phyloP scores from a whole-genome alignment of 1,140 invertebrate genomes.

The Bilobella aurantiaca region DNA sequence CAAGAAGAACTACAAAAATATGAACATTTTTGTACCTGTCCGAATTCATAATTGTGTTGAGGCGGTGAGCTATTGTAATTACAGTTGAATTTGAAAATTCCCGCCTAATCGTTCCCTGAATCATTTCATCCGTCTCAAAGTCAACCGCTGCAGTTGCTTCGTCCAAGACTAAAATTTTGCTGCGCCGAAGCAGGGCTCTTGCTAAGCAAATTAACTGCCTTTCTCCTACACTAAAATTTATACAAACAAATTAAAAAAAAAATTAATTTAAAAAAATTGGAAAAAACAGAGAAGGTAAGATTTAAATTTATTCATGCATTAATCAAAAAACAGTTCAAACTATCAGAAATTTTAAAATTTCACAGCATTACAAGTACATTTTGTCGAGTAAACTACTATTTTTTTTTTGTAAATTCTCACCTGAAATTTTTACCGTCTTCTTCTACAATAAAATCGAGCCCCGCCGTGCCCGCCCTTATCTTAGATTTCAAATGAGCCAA shows the following conservation, averaged over 20 bases:
- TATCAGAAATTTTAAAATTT: too few relatives aligned
- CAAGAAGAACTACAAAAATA: too few relatives aligned
- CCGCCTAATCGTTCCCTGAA: conserved; percentile 59
- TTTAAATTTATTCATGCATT: too few relatives aligned
- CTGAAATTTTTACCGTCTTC: conserved; percentile 51
- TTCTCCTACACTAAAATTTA: conserved; percentile 73
- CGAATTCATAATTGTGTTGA: conserved; percentile 91
- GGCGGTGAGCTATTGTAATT: conserved; percentile 83
- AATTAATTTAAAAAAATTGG: too few relatives aligned
- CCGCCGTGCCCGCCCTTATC: background rate
- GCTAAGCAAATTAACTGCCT: conserved; percentile 79
- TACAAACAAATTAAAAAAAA: background rate
- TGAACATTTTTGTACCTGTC: too few relatives aligned
- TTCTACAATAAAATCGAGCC: conserved; percentile 28
- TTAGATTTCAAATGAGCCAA: conserved; percentile 42
- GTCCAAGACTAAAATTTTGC: conserved; percentile 77
- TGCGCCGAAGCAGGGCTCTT: conserved; percentile 74
- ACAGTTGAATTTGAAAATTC: conserved; percentile 85
- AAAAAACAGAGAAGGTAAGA: too few relatives aligned
- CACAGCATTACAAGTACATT: too few relatives aligned
- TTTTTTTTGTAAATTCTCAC: conserved; percentile 1
- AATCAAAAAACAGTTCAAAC: too few relatives aligned
- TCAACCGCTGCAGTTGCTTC: conserved; percentile 90
- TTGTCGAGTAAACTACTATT: too few relatives aligned
- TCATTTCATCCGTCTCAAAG: conserved; percentile 82